A percentile compares a stretch with the other conserved stretches of the same genome.
phyloP scores from a whole-genome alignment of 2,797 vertebrate genomes.

The Benthosema pterotum region DNA sequence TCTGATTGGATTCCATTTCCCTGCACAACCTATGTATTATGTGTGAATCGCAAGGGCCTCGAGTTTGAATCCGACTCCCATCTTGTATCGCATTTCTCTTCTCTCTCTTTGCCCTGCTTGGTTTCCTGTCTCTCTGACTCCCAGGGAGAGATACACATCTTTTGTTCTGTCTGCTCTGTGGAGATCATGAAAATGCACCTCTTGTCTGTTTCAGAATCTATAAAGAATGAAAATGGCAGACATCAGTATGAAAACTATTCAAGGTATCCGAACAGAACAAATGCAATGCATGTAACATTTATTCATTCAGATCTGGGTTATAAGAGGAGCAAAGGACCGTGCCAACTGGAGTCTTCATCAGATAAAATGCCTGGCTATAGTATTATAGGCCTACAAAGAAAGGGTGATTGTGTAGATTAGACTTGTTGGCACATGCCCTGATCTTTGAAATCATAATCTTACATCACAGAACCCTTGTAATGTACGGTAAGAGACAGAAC shows the following conservation, averaged over 20 bases:
- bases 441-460: background rate
- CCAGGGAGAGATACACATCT: too few relatives aligned
- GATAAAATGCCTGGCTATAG: slow-evolving; percentile 4
- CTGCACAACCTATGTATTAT: too few relatives aligned
- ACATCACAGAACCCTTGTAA: background rate
- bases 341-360: slow-evolving; percentile 3
- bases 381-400: background rate
- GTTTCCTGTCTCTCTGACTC: too few relatives aligned
- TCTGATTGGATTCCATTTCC: slow-evolving; percentile 34
- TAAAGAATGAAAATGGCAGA: slow-evolving; percentile 92
- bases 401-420: slow-evolving; percentile 9
- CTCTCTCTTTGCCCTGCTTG: too few relatives aligned
- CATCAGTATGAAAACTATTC: slow-evolving; percentile 86
- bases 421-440: slow-evolving; percentile 28
- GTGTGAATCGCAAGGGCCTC: too few relatives aligned
- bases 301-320: slow-evolving; percentile 12
- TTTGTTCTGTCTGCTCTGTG: slow-evolving; percentile 65
- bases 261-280: slow-evolving; percentile 84
- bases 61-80: too few relatives aligned
- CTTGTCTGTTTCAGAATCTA: slow-evolving; percentile 93
- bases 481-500: background rate
- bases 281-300: background rate
- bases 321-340: background rate
- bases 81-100: too few relatives aligned
- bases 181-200: slow-evolving; percentile 83